Evolutionary conservation across 2,113 vertebrate species (phyloP).

Genomic region (Charadrius vociferus): DNA sequence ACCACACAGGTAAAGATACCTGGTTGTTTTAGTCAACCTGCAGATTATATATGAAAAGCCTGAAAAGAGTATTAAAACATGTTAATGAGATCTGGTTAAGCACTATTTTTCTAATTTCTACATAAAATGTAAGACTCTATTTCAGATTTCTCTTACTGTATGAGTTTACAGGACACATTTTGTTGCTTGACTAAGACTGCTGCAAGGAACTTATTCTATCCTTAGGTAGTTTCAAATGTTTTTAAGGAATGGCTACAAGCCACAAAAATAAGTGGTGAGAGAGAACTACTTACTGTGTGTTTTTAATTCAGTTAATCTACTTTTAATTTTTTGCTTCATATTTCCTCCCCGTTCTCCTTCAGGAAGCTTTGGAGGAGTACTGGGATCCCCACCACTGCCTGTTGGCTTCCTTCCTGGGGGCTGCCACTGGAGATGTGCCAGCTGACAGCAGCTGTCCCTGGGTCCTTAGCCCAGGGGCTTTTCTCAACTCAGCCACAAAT

Average conservation of each 20-base stretch:
- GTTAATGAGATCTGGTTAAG: background rate
- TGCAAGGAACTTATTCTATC: background rate
- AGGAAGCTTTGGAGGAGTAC: background rate
- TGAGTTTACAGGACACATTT: background rate
- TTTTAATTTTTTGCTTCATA: background rate
- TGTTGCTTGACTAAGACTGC: background rate
- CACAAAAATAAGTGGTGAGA: background rate
- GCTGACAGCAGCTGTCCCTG: accelerated
- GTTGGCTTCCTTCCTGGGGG: background rate
- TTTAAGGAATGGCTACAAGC: background rate
- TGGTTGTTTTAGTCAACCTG: background rate
- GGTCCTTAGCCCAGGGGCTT: background rate
- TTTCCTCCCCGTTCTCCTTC: background rate
- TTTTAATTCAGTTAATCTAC: background rate
- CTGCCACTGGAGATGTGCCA: background rate
- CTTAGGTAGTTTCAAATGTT: background rate
- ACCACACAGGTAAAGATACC: background rate
- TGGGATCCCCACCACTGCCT: background rate
- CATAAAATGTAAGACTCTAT: background rate
- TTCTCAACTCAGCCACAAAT: background rate
- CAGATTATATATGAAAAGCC: background rate
- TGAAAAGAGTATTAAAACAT: background rate
- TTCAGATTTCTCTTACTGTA: background rate
- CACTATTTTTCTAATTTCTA: background rate
- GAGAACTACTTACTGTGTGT: background rate